phyloP scores from a whole-genome alignment of 2,888 invertebrate species.

The Agriopis leucophaearia region DNA sequence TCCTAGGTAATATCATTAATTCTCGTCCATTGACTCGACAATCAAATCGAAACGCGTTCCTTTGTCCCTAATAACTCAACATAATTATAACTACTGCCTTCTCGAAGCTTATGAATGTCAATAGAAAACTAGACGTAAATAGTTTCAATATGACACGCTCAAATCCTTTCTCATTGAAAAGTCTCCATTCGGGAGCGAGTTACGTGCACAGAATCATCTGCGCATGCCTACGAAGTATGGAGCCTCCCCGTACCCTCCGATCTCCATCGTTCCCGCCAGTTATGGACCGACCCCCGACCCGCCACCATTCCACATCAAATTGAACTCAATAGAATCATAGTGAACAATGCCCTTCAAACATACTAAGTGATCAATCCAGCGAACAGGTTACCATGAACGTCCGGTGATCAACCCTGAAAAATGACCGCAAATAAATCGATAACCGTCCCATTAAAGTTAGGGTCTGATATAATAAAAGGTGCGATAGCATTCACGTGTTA shows the following conservation, averaged over 20 bases:
- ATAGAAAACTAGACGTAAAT: constrained; percentile 26
- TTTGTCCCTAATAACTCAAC: constrained; percentile 16
- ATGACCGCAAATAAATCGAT: constrained; percentile 62
- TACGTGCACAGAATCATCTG: constrained; percentile 41
- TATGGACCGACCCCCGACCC: constrained; percentile 40
- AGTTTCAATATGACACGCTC: constrained; percentile 32
- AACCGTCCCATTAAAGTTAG: constrained; percentile 48
- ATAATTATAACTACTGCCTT: neutral
- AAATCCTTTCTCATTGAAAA: constrained; percentile 58
- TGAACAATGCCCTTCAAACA: constrained; percentile 25
- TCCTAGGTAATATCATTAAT: constrained; percentile 29
- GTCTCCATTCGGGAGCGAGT: constrained; percentile 44
- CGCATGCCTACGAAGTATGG: constrained; percentile 69
- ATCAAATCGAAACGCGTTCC: constrained; percentile 9
- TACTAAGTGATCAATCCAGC: constrained; percentile 18
- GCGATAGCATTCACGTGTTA: constrained; percentile 60
- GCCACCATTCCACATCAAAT: constrained; percentile 36
- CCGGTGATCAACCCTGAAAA: constrained; percentile 46
- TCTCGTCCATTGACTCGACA: constrained; percentile 9
- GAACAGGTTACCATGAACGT: constrained; percentile 3
- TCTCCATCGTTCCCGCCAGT: constrained; percentile 47
- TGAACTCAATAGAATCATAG: constrained; percentile 28
- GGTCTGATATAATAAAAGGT: constrained; percentile 52
- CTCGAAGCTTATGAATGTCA: constrained; percentile 19
- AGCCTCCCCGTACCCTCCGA: constrained; percentile 53